Conservation (phyloP, 2,797 vertebrate genomes). For the Microhierax caerulescens region DNA sequence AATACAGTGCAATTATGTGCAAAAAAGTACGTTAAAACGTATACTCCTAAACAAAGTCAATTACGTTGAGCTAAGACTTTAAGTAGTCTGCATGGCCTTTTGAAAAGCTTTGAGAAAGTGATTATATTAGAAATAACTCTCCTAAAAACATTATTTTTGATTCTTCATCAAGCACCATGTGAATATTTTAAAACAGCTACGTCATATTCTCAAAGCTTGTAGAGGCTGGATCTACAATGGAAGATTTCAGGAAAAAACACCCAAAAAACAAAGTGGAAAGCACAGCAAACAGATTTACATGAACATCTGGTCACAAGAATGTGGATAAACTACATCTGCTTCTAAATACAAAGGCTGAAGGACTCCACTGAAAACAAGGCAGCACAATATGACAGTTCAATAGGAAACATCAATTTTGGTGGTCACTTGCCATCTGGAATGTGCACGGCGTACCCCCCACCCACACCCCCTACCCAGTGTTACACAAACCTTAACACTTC, state of each 20-base stretch:
- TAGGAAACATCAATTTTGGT: background rate
- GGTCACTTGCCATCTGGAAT: background rate
- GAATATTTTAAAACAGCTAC: background rate
- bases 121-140: background rate
- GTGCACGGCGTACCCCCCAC: background rate
- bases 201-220: background rate
- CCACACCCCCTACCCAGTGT: background rate
- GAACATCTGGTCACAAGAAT: background rate
- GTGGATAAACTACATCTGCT: background rate
- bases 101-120: conserved; percentile 19
- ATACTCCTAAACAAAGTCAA: background rate
- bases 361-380: background rate
- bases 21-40: background rate
- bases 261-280: background rate
- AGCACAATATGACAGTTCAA: background rate
- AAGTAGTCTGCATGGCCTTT: background rate
- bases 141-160: background rate
- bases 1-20: background rate
- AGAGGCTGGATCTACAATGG: background rate
- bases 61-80: background rate
- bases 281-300: conserved; percentile 22
- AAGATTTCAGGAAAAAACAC: conserved; percentile 1
- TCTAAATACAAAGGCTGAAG: conserved; percentile 7
- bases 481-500: conserved; percentile 5
- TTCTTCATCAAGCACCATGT: conserved; percentile 15